These are phyloP conservation scores for Hirtodrosophila cameraria DNA, from an alignment of 2,888 invertebrate genomes.

Conservation along the genomic window DNA sequence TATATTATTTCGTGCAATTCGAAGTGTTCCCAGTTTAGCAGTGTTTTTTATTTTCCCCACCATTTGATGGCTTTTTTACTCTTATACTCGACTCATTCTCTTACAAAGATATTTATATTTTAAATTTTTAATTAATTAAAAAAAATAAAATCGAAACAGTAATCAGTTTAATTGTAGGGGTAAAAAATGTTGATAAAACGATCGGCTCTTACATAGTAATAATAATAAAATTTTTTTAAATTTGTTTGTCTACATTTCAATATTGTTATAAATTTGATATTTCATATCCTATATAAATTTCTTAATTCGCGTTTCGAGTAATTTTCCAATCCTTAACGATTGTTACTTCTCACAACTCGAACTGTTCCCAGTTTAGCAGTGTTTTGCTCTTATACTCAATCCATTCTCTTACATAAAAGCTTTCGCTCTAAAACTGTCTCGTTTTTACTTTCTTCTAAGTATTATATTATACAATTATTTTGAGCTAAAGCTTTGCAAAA, in stretches of 20 bases:
- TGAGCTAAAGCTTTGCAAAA: slow-evolving; percentile 40
- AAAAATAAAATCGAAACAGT: too few relatives aligned
- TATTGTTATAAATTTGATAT: too few relatives aligned
- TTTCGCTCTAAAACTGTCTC: slow-evolving; percentile 36
- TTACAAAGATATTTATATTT: too few relatives aligned
- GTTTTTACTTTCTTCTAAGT: slow-evolving; percentile 14
- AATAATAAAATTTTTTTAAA: too few relatives aligned
- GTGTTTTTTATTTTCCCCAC: neutral
- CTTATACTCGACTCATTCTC: too few relatives aligned
- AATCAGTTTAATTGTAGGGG: too few relatives aligned
- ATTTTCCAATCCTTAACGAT: neutral
- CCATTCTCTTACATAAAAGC: slow-evolving; percentile 15
- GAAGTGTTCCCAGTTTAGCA: slow-evolving; percentile 46
- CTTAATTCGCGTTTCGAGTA: too few relatives aligned
- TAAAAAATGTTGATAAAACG: too few relatives aligned
- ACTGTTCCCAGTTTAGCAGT: slow-evolving; percentile 45
- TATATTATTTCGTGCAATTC: neutral
- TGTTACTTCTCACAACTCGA: neutral
- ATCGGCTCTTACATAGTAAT: too few relatives aligned
- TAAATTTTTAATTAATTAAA: too few relatives aligned
- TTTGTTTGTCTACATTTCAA: too few relatives aligned
- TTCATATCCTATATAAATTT: too few relatives aligned
- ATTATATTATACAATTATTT: slow-evolving; percentile 43
- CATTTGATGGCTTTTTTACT: slow-evolving; percentile 2
- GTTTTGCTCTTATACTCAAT: slow-evolving; percentile 36